phyloP scores from a whole-genome alignment of 2,113 vertebrate species.

The Psammodynastes pulverulentus region DNA sequence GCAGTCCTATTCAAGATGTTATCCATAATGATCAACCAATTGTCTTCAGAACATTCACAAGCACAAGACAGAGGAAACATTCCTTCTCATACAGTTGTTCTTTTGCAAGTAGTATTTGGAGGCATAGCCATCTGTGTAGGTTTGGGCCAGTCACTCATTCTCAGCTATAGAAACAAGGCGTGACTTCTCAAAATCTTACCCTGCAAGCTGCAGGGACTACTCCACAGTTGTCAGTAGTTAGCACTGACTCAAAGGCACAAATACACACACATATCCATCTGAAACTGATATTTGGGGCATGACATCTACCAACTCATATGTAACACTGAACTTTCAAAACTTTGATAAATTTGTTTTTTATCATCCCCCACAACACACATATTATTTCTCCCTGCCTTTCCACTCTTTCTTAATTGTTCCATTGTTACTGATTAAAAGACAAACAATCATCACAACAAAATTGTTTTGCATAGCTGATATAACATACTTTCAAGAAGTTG shows the following conservation, averaged over 20 bases:
- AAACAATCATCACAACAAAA: neutral
- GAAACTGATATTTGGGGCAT: neutral
- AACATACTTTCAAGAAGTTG: slow-evolving; percentile 78
- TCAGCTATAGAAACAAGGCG: neutral
- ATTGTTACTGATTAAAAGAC: neutral
- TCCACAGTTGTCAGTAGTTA: neutral
- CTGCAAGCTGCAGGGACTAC: neutral
- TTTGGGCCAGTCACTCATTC: neutral
- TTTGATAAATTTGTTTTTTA: neutral
- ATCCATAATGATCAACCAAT: neutral
- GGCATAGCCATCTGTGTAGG: neutral
- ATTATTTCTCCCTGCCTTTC: neutral
- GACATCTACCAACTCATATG: neutral
- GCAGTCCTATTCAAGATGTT: neutral
- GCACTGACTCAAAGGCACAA: neutral
- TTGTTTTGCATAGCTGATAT: neutral
- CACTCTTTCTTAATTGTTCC: neutral
- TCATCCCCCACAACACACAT: neutral
- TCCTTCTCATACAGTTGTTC: neutral
- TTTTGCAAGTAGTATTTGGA: neutral
- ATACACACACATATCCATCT: neutral
- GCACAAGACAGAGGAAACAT: neutral
- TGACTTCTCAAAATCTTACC: neutral
- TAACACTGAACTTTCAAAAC: neutral
- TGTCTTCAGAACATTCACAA: neutral